Percentiles rank a stretch among this genome's conserved stretches.
Evolutionary conservation across 2,888 invertebrate species (phyloP).

Genomic region (Metopia argyrocephala): DNA sequence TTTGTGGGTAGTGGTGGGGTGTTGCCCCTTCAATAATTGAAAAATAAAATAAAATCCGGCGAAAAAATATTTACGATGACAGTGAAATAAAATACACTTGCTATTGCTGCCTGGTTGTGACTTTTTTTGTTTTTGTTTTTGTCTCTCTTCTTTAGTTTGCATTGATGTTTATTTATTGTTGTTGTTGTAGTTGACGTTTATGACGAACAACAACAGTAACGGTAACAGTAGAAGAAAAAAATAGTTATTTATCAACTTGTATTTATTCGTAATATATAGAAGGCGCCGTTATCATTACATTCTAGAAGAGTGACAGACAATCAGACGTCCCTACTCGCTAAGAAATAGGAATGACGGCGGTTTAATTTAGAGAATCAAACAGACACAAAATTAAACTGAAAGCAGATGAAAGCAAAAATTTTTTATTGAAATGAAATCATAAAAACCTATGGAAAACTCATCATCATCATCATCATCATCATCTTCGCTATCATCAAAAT

Average conservation of each 20-base stretch:
- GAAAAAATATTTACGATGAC: constrained; percentile 36
- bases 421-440: constrained; percentile 11
- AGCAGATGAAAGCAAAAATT: constrained; percentile 22
- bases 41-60: constrained; percentile 13
- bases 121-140: background rate
- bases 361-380: background rate
- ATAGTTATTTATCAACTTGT: constrained; percentile 16
- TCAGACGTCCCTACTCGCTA: background rate
- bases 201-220: constrained; percentile 25
- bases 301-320: constrained; percentile 15
- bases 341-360: background rate
- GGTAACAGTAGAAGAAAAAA: background rate
- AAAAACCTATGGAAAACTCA: constrained; percentile 14
- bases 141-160: background rate
- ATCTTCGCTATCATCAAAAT: background rate
- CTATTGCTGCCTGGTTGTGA: constrained; percentile 30
- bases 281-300: constrained; percentile 53
- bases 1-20: constrained; percentile 53
- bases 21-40: constrained; percentile 40
- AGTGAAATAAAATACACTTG: constrained; percentile 60
- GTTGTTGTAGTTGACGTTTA: constrained; percentile 16
- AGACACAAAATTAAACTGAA: constrained; percentile 1
- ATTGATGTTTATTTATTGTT: constrained; percentile 11
- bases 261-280: constrained; percentile 29
- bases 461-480: background rate